phyloP scores from a whole-genome alignment of 1,140 invertebrate genomes.

The Orchestia grillus region DNA sequence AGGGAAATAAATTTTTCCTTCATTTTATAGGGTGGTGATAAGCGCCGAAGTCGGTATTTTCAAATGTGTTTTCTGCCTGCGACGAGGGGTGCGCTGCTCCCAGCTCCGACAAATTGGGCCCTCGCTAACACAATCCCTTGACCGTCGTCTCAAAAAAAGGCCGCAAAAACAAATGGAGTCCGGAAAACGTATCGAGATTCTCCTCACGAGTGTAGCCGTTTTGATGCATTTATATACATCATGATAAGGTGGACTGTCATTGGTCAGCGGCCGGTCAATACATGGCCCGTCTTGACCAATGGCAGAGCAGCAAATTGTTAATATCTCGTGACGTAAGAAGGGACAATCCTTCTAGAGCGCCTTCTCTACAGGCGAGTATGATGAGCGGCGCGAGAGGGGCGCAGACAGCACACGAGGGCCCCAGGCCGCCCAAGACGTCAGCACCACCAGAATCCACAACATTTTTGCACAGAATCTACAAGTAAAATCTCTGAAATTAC shows the following conservation, averaged over 20 bases:
- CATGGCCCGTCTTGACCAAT: slow-evolving; percentile 39
- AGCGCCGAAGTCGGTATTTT: neutral
- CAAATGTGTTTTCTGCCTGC: neutral
- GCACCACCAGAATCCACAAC: no score
- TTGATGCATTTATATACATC: slow-evolving; percentile 53
- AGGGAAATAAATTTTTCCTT: no score
- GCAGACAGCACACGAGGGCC: neutral
- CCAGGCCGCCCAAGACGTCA: no score
- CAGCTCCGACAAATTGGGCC: neutral
- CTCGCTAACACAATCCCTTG: neutral
- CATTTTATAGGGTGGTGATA: neutral
- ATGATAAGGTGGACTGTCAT: slow-evolving; percentile 41
- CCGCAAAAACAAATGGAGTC: slow-evolving; percentile 34
- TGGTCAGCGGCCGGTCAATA: slow-evolving; percentile 49
- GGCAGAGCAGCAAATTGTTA: slow-evolving; percentile 42
- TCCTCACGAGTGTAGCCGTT: slow-evolving; percentile 8
- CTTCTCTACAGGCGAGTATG: neutral
- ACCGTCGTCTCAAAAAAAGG: neutral
- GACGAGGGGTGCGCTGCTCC: neutral
- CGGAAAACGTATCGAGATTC: slow-evolving; percentile 29
- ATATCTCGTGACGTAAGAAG: slow-evolving; percentile 32
- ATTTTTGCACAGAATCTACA: no score
- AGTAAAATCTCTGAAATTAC: no score
- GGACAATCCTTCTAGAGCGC: slow-evolving; percentile 16
- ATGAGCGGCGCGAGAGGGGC: neutral